Evolutionary conservation across 2,888 invertebrate genomes (phyloP), one percentile per base, ranked within the genome.

Genomic region (Sinelater perroti): DNA sequence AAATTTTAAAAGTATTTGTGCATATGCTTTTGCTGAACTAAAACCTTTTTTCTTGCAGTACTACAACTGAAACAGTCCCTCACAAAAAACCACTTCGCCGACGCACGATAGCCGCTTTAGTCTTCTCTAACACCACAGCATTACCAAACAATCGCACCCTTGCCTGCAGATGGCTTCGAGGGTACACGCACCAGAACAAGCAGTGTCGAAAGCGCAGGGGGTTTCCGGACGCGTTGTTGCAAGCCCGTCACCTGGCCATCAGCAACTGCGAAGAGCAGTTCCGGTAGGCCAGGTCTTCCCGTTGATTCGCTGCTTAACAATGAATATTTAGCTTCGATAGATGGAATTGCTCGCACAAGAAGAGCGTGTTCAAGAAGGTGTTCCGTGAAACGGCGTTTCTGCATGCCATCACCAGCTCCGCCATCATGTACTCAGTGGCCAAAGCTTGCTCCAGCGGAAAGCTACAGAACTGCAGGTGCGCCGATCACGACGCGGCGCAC

Each of bases 301-400:
- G 4, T 28, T 5, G 5, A 7, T 26, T 44, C 30, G 28, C 2
- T 26, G 13, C 28, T 28, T 30, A 33, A 31, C 6, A 18, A 1
- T 20, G 10, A 6, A 14, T n/a, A 66, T 68, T 55, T 46, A 83
- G 84, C 50, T 88, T 84, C 68, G 88, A 88, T 61, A 81, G 87
- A 60, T 89, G 89, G 89, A 88, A 88, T 71, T 89, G 89, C 68
- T 85, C 86, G 0, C 77, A 85, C 14, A 79, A 82, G 14, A 85
- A 82, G 56, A 83, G 85, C 61, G 82, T 74, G 56, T 77, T 78
- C 63, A 74, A 72, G 54, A 73, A 82, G 78, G 80, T 88, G 47
- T 89, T 86, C 64, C 79, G 87, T 62, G 89, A 89, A 73, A 87
- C 90, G 1, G 89, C 90, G 0, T 87, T 90, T 63, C 81, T 91